Conservation (phyloP, 2,113 vertebrate genomes). For the Phodopus roborovskii region DNA sequence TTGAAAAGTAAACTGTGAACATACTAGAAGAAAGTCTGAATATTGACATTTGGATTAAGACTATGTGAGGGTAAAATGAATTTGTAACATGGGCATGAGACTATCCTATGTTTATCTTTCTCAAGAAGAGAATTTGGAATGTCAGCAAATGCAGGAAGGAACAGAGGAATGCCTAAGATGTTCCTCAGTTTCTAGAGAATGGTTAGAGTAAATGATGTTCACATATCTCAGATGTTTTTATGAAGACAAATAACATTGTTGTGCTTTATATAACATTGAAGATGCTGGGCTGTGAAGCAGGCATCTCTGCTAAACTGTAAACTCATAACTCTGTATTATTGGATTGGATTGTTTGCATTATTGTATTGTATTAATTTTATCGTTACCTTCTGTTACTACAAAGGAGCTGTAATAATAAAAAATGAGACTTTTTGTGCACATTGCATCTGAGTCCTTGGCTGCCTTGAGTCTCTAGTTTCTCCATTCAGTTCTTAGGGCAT, state of each 20-base stretch:
- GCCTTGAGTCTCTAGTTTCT: background rate
- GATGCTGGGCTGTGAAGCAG: background rate
- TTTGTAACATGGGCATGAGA: background rate
- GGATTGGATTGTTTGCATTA: background rate
- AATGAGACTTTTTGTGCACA: background rate
- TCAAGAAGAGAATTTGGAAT: background rate
- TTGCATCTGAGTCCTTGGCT: background rate
- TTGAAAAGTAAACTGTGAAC: background rate
- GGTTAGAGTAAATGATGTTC: background rate
- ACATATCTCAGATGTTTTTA: background rate
- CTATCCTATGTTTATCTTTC: background rate
- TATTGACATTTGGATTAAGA: background rate
- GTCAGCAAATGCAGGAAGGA: background rate
- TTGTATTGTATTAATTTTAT: background rate
- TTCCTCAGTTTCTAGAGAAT: background rate
- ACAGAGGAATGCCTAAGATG: background rate
- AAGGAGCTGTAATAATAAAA: background rate
- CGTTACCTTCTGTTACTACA: background rate
- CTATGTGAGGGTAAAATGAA: background rate
- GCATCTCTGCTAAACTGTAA: background rate
- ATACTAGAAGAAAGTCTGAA: background rate
- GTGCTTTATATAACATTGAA: background rate
- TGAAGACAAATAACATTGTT: background rate
- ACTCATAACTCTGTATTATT: background rate
- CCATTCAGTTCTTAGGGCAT: background rate